A percentile compares a stretch with the other conserved stretches of the same genome.
phyloP scores from a whole-genome alignment of 2,113 vertebrate species.

The Sakesphorus luctuosus region DNA sequence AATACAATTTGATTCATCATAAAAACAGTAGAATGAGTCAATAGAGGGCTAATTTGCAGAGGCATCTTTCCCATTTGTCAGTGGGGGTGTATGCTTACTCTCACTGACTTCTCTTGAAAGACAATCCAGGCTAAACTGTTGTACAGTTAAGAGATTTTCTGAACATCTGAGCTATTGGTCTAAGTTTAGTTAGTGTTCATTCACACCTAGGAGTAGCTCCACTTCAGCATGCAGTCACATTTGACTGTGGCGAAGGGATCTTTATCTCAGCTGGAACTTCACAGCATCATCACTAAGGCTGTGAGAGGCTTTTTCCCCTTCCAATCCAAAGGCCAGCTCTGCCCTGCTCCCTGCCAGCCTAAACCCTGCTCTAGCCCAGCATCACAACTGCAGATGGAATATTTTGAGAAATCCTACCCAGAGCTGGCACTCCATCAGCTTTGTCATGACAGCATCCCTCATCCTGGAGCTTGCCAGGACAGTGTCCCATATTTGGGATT shows the following conservation, averaged over 20 bases:
- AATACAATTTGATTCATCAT: not conserved
- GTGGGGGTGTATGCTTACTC: not conserved
- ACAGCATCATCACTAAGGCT: not conserved
- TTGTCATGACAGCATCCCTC: not conserved
- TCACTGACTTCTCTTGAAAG: not conserved
- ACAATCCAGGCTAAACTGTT: not conserved
- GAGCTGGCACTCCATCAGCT: not conserved
- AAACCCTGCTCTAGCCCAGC: not conserved
- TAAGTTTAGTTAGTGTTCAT: not conserved
- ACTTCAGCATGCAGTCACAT: not conserved
- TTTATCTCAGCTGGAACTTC: not conserved
- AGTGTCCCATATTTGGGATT: not conserved
- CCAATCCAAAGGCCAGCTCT: not conserved
- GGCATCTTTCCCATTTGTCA: not conserved
- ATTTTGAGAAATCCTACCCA: not conserved
- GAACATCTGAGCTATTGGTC: not conserved
- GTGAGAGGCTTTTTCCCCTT: not conserved
- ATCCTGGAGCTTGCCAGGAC: not conserved
- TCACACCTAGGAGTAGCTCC: not conserved
- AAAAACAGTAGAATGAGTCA: not conserved
- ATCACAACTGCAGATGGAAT: rapidly evolving
- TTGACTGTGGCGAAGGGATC: not conserved
- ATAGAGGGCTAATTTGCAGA: not conserved
- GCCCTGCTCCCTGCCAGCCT: not conserved
- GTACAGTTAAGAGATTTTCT: not conserved